phyloP scores from a whole-genome alignment of 2,888 invertebrate genomes.

The Platerodrilus igneus region DNA sequence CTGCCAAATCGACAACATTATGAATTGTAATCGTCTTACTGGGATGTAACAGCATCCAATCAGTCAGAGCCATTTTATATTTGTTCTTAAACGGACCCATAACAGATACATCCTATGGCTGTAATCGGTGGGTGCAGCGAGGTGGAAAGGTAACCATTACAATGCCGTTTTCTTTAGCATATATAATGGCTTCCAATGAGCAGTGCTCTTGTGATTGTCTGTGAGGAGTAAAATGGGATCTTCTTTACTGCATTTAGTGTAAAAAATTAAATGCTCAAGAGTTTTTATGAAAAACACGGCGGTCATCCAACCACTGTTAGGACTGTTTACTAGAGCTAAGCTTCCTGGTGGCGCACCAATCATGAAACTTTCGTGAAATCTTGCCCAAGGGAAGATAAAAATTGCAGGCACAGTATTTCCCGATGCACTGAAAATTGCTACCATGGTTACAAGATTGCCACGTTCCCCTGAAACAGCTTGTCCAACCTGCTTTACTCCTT shows the following conservation, averaged over 20 bases:
- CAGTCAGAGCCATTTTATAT: too few relatives aligned
- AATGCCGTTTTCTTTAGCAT: constrained; percentile 34
- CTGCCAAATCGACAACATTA: constrained; percentile 18
- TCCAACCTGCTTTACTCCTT: constrained; percentile 26
- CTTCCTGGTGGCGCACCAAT: constrained; percentile 25
- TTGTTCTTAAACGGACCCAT: constrained; percentile 32
- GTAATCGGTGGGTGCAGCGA: constrained; percentile 36
- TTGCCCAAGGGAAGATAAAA: constrained; percentile 25
- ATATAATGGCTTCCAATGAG: constrained; percentile 24
- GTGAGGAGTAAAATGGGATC: constrained; percentile 17
- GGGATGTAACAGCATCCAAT: constrained; percentile 4
- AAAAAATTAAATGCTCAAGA: constrained; percentile 20
- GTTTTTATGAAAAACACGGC: constrained; percentile 33
- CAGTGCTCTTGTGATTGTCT: constrained; percentile 19
- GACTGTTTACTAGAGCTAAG: constrained; percentile 31
- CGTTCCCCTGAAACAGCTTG: constrained; percentile 24
- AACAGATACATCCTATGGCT: constrained; percentile 28
- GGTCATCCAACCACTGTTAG: constrained; percentile 35
- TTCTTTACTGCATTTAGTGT: constrained; percentile 27
- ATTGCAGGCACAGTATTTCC: constrained; percentile 34
- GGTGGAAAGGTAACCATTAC: constrained; percentile 36
- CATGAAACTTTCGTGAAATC: too few relatives aligned
- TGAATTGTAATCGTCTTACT: constrained; percentile 29
- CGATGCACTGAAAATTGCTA: too few relatives aligned
- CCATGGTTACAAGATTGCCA: too few relatives aligned